Evolutionary conservation across 2,888 invertebrate genomes (phyloP), one percentile per base, ranked within the genome.

Genomic region (Cryptocephalus moraei): DNA sequence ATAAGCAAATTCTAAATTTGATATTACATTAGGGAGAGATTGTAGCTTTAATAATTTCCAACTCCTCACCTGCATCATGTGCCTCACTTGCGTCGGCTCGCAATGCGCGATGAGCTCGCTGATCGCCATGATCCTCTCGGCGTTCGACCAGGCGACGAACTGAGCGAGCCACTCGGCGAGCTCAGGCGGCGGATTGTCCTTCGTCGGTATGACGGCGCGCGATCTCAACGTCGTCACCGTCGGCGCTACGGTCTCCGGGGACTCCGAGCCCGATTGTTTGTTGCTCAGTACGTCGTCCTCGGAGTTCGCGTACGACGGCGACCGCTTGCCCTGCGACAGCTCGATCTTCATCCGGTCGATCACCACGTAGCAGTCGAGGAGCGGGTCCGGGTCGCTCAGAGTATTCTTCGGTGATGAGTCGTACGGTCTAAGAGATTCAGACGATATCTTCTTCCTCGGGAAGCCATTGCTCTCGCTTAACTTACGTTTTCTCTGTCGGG

Each of bases 31-130:
- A 22, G 22, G 2, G 22, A 22, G 22, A 22, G 22, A 22, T 22
- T 4, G 2, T 22, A 22, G n/a, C n/a, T n/a, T n/a, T n/a, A n/a
- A n/a, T n/a, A n/a, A n/a, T n/a, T n/a, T 22, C 2, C 6, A 22
- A 36, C 4, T 32, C 32, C 44, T 47, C 39, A 55, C 55, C 69
- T 91, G 87, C 91, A 96, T 94, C 88, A 99, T 90, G 71, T 96
- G 91, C 32, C 95, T 84, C 8, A 61, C 92, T 72, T 96, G 92
- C 42, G 89, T 87, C 0, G 92, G 87, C 56, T 92, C 91, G 72
- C 95, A 95, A 33, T 58, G 52, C 51, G 82, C 85, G 51, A 96
- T 93, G 54, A 97, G 75, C 56, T 89, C 86, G 67, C 93, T 91
- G 49, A 96, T 82, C 1, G 94, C 95, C 65, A 89, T 74, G 59